Percentiles rank a stretch among this genome's conserved stretches.
Evolutionary conservation across 2,888 invertebrate genomes (phyloP).

Genomic region (Conchocele bisecta): DNA sequence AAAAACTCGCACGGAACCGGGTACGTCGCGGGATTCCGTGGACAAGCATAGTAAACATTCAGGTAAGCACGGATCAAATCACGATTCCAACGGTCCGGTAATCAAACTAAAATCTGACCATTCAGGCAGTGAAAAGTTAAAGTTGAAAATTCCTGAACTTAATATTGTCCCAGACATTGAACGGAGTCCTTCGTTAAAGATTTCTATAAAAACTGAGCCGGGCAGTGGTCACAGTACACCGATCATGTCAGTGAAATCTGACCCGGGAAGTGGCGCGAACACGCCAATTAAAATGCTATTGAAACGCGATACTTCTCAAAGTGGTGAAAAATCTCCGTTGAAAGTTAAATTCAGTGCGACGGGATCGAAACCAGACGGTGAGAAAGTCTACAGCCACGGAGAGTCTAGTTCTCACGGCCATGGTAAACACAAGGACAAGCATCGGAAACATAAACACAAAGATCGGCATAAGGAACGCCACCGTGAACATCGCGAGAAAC

Average conservation of each 20-base stretch:
- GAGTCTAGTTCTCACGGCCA: constrained; percentile 44
- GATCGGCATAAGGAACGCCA: constrained; percentile 35
- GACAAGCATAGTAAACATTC: too few species aligned
- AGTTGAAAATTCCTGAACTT: constrained; percentile 40
- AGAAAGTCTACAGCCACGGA: constrained; percentile 35
- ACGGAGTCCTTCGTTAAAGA: constrained; percentile 26
- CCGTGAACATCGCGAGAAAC: constrained; percentile 35
- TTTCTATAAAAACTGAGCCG: constrained; percentile 43
- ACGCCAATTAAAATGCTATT: constrained; percentile 71
- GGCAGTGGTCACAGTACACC: constrained; percentile 44
- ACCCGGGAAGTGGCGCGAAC: constrained; percentile 15
- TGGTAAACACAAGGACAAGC: constrained; percentile 43
- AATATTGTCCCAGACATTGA: constrained; percentile 35
- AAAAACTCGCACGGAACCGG: too few species aligned
- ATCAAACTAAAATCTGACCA: constrained; percentile 45
- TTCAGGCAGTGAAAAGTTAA: constrained; percentile 32
- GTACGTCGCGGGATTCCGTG: too few species aligned
- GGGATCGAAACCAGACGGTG: constrained; percentile 43
- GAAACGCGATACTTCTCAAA: constrained; percentile 45
- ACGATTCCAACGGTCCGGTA: constrained; percentile 27
- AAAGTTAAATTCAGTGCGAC: constrained; percentile 9
- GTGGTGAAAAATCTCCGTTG: background rate
- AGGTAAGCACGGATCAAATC: too few species aligned
- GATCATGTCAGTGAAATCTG: constrained; percentile 23
- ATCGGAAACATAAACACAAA: constrained; percentile 48